phyloP scores from a whole-genome alignment of 2,888 invertebrate genomes.

The Drosophila eohydei region DNA sequence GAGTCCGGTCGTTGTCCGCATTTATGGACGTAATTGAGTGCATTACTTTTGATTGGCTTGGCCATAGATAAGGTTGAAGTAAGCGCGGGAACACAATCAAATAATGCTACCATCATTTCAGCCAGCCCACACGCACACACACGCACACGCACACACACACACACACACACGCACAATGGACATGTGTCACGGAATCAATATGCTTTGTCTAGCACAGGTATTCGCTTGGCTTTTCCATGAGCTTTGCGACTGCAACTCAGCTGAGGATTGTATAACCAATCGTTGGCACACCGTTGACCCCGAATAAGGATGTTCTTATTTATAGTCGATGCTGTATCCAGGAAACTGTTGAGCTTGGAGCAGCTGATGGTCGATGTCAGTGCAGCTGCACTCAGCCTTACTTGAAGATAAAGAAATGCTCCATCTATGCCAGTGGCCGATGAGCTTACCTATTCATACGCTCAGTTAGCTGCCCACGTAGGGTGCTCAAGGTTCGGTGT shows the following conservation, averaged over 20 bases:
- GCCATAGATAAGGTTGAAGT: constrained; percentile 44
- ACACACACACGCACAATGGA: background rate
- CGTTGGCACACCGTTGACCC: too few relatives aligned
- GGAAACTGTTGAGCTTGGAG: too few relatives aligned
- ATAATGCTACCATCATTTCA: constrained; percentile 59
- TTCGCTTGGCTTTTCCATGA: constrained; percentile 6
- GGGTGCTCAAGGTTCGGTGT: constrained; percentile 1
- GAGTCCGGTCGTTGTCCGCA: constrained; percentile 30
- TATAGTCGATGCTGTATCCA: too few relatives aligned
- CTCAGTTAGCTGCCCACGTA: background rate
- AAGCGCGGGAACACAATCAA: constrained; percentile 55
- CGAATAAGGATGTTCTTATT: too few relatives aligned
- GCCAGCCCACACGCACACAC: constrained; percentile 18
- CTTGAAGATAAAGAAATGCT: too few relatives aligned
- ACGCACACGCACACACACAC: background rate
- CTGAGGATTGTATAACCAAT: background rate
- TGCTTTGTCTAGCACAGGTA: background rate
- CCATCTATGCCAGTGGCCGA: too few relatives aligned
- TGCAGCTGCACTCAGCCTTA: too few relatives aligned
- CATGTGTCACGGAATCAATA: constrained; percentile 18
- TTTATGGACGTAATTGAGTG: constrained; percentile 73
- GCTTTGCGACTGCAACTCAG: constrained; percentile 1
- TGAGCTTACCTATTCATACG: too few relatives aligned
- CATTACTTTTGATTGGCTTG: constrained; percentile 72
- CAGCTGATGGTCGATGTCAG: too few relatives aligned